Evolutionary conservation across 2,888 invertebrate genomes (phyloP).

Genomic region (Chymomyza amoena): DNA sequence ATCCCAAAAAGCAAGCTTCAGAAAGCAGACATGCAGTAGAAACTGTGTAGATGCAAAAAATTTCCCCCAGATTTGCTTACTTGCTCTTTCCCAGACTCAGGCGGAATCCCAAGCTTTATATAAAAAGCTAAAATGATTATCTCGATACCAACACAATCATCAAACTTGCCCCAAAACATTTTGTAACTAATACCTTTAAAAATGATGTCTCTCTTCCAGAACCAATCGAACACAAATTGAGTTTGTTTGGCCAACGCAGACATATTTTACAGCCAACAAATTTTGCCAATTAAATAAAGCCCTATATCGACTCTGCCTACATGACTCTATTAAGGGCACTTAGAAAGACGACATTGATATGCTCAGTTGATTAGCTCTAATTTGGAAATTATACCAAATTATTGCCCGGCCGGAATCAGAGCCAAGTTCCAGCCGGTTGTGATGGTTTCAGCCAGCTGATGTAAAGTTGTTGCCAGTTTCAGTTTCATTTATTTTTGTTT

Average conservation of each 20-base stretch:
- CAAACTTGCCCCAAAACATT: too few relatives aligned
- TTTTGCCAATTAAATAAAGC: background rate
- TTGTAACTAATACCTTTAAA: too few relatives aligned
- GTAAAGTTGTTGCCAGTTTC: slow-evolving; percentile 18
- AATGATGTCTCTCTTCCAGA: too few relatives aligned
- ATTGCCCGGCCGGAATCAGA: slow-evolving; percentile 29
- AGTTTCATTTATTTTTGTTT: background rate
- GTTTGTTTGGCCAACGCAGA: background rate
- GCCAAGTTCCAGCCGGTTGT: slow-evolving; percentile 5
- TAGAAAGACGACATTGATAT: slow-evolving; percentile 43
- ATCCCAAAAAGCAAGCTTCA: too few relatives aligned
- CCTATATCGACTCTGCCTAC: background rate
- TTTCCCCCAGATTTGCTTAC: too few relatives aligned
- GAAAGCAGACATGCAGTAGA: too few relatives aligned
- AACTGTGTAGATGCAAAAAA: too few relatives aligned
- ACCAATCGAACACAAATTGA: background rate
- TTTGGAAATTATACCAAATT: slow-evolving; percentile 71
- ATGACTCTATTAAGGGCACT: background rate
- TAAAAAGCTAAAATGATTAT: too few relatives aligned
- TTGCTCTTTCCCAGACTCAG: too few relatives aligned
- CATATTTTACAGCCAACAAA: background rate
- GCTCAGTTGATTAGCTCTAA: slow-evolving; percentile 66
- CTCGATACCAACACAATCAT: too few relatives aligned
- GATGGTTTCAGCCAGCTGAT: slow-evolving; percentile 24
- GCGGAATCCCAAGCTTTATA: too few relatives aligned